Percentiles rank a stretch among this genome's conserved stretches.
phyloP scores from a whole-genome alignment of 2,797 vertebrate genomes.

The Halcyon leucocephala region DNA sequence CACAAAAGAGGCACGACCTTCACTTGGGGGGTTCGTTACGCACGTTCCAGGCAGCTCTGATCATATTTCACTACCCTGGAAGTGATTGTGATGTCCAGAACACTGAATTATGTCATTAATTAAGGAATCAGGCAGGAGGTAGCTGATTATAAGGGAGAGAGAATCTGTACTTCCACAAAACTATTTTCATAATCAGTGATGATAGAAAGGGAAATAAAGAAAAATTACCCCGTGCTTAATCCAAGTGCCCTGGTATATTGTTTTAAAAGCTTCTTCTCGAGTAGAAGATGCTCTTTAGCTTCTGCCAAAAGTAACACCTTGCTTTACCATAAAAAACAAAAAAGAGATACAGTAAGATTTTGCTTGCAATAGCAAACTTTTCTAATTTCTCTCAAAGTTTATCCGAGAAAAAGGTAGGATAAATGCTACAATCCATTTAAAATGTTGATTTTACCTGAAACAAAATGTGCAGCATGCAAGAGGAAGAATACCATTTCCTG shows the following conservation, averaged over 20 bases:
- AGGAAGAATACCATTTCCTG: constrained; percentile 23
- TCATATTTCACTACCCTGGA: constrained; percentile 65
- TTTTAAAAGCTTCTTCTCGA: constrained; percentile 7
- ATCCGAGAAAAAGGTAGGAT: neutral
- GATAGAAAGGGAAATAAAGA: constrained; percentile 68
- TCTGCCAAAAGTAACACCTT: constrained; percentile 1
- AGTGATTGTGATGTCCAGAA: constrained; percentile 68
- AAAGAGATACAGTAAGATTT: neutral
- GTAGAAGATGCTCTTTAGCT: neutral
- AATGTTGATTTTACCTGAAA: constrained; percentile 69
- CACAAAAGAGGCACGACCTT: constrained; percentile 7
- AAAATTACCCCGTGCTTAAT: constrained; percentile 45
- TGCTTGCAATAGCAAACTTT: neutral
- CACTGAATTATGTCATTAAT: constrained; percentile 73
- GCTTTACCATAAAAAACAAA: neutral
- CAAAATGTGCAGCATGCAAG: neutral
- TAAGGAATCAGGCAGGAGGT: constrained; percentile 65
- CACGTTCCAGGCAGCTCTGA: constrained; percentile 53
- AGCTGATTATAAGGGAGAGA: constrained; percentile 62
- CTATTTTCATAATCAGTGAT: constrained; percentile 69
- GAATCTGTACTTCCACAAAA: constrained; percentile 66
- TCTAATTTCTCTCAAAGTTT: neutral
- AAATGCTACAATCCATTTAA: neutral
- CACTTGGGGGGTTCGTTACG: neutral
- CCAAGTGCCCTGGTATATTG: constrained; percentile 17